phyloP scores from a whole-genome alignment of 2,797 vertebrate genomes.

The Iguana delicatissima region DNA sequence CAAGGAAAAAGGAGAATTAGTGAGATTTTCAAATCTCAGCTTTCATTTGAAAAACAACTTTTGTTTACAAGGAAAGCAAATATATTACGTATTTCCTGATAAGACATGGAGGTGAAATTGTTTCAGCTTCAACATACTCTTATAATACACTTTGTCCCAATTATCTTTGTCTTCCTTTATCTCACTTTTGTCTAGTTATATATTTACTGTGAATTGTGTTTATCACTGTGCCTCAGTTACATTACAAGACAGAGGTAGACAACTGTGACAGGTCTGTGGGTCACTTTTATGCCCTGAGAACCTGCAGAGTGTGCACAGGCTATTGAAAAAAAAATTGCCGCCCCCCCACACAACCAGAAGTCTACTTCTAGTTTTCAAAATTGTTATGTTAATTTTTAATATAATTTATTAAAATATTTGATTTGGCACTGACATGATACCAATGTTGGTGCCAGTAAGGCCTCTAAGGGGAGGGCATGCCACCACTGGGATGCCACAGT shows the following conservation, averaged over 20 bases:
- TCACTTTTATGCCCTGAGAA: too few species aligned
- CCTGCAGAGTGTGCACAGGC: too few species aligned
- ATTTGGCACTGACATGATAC: too few species aligned
- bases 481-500: too few species aligned
- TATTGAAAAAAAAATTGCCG: too few species aligned
- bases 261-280: too few species aligned
- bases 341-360: too few species aligned
- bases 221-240: fast-evolving
- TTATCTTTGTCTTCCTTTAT: conserved; percentile 6
- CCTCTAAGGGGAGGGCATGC: too few species aligned
- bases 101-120: conserved; percentile 22
- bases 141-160: conserved; percentile 18
- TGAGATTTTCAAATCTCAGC: not conserved
- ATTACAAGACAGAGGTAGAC: not conserved
- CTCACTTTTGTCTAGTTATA: not conserved
- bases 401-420: too few species aligned
- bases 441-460: too few species aligned
- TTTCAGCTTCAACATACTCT: not conserved
- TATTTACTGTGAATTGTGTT: not conserved
- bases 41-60: not conserved
- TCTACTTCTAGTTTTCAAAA: too few species aligned
- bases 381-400: too few species aligned
- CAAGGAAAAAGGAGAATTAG: not conserved
- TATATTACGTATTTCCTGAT: not conserved
- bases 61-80: not conserved